Percentiles rank a stretch among this genome's conserved stretches.
Evolutionary conservation across 2,888 invertebrate species (phyloP).

Genomic region (Polymixis lichenea): DNA sequence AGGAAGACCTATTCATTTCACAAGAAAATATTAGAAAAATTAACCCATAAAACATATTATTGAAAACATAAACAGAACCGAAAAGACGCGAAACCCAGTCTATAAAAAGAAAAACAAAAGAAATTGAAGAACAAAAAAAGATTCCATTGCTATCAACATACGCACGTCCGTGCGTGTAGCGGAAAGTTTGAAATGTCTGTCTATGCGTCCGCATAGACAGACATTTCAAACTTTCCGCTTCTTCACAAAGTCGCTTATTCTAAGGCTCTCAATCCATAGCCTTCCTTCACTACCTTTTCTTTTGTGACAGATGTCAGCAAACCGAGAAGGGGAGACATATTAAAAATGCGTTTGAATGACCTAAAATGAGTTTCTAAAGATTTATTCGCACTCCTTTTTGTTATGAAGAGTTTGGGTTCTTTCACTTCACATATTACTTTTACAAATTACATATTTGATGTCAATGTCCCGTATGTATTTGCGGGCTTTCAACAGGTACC

Average conservation of each 20-base stretch:
- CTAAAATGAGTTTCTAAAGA: conserved; percentile 71
- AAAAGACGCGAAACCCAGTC: not conserved
- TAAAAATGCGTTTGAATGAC: conserved; percentile 82
- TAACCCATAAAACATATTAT: not conserved
- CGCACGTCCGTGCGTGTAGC: not conserved
- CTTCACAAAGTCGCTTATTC: conserved; percentile 55
- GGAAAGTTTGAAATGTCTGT: too few relatives aligned
- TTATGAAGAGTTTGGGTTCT: conserved; percentile 49
- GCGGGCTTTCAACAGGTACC: conserved; percentile 1
- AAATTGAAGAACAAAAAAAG: conserved; percentile 2
- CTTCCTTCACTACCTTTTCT: conserved; percentile 75
- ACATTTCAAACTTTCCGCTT: conserved; percentile 25
- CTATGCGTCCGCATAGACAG: too few relatives aligned
- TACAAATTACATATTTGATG: conserved; percentile 36
- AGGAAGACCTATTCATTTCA: not conserved
- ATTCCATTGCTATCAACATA: not conserved
- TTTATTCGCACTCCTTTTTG: conserved; percentile 60
- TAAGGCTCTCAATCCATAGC: conserved; percentile 64
- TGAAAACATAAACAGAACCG: not conserved
- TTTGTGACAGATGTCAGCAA: conserved; percentile 81
- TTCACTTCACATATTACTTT: conserved; percentile 61
- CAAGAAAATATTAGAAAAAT: not conserved
- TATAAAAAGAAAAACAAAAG: not conserved
- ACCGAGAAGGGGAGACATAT: conserved; percentile 79
- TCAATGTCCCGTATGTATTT: conserved; percentile 4